Evolutionary conservation across 2,888 invertebrate genomes (phyloP), one percentile per base, ranked within the genome.

Genomic region (Digitonthophagus gazella): DNA sequence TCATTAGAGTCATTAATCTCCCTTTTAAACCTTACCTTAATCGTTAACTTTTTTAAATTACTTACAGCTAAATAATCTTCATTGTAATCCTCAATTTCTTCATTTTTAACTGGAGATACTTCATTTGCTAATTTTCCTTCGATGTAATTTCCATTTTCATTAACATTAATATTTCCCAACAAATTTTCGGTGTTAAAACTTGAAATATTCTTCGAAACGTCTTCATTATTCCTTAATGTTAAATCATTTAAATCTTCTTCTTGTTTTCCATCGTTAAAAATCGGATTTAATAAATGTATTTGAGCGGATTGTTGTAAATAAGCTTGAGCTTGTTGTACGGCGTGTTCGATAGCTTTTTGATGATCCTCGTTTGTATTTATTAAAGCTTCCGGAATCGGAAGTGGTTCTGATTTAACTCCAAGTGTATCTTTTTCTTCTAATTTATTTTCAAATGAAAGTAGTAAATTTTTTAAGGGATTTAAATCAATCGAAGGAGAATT

Each of bases 301-400:
- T 61, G 58, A 0, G 65, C 44, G 22, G 64, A 67, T 8, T 66
- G 6, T 16, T 67, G 56, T n/a, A 63, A 15, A 58, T 70, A 67
- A 16, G 70, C 57, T 57, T 70, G 70, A 2, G 67, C 56, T 63
- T 67, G 70, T 3, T 28, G 65, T n/a, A 63, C 55, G 2, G 58
- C 64, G 14, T 69, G 58, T 8, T 16, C 18, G 15, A 14, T 67
- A 58, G 44, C 58, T 11, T 67, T 22, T 20, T 63, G 19, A 58
- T 61, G 61, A 20, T 61, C 61, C n/a, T 19, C 61, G 3, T 44
- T 44, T 5, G 61, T 3, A 16, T n/a, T 20, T 2, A 19, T 61
- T 8, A 61, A 20, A 20, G 61, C 61, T 61, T 61, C 18, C 3
- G 61, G 19, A 16, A 18, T 61, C 5, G 61, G 61, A 8, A 20